Evolutionary conservation across 1,140 invertebrate genomes (phyloP).

Genomic region (Halyomorpha halys): DNA sequence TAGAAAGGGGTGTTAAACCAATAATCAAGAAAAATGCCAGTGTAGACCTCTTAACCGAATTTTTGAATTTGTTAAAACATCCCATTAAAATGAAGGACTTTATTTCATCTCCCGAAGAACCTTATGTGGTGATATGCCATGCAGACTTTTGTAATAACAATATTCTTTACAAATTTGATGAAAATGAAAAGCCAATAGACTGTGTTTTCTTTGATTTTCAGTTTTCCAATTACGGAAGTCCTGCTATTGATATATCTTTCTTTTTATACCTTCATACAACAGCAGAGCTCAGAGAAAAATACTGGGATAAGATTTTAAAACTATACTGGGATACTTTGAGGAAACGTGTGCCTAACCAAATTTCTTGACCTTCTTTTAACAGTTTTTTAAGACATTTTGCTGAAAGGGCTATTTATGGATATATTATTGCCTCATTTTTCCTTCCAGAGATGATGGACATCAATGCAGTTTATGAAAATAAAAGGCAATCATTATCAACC

Average conservation of each 20-base stretch:
- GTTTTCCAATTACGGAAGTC: constrained; percentile 34
- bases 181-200: constrained; percentile 27
- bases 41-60: background rate
- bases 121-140: constrained; percentile 32
- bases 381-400: constrained; percentile 34
- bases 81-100: background rate
- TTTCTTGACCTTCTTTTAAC: constrained; percentile 27
- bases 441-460: constrained; percentile 29
- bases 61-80: background rate
- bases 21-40: background rate
- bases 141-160: constrained; percentile 48
- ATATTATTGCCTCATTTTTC: constrained; percentile 33
- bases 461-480: background rate
- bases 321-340: constrained; percentile 33
- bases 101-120: background rate
- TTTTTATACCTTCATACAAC: constrained; percentile 36
- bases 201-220: constrained; percentile 39
- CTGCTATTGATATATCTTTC: constrained; percentile 37
- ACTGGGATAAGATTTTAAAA: constrained; percentile 33
- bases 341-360: background rate
- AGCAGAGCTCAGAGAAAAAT: constrained; percentile 25
- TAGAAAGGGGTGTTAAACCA: background rate
- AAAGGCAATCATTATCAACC: background rate
- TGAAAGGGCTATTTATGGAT: constrained; percentile 34
- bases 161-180: constrained; percentile 39